Percentiles rank a stretch among this genome's conserved stretches.
Conservation (phyloP, 2,888 invertebrate genomes). For the Parochlus steinenii region DNA sequence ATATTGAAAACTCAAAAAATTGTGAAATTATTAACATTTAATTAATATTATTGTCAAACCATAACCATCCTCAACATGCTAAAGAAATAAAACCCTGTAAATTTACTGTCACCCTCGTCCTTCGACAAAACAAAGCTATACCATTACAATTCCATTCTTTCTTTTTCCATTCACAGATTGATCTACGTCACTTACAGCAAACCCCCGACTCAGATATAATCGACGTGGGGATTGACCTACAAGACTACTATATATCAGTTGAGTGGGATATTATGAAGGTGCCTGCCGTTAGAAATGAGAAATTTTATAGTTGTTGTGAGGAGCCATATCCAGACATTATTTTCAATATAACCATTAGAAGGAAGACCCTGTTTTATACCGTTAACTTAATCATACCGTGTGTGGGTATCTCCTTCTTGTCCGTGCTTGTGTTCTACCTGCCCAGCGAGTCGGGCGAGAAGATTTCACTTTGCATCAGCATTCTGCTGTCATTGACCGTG, state of each 20-base stretch:
- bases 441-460: constrained; percentile 97
- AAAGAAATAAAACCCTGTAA: too few species aligned
- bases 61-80: too few species aligned
- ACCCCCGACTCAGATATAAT: constrained; percentile 75
- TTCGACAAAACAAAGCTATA: too few species aligned
- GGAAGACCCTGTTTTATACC: constrained; percentile 94
- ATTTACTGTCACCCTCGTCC: too few species aligned
- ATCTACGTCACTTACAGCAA: constrained; percentile 74
- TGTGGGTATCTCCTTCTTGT: constrained; percentile 91
- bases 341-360: constrained; percentile 85
- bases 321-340: constrained; percentile 96
- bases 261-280: constrained; percentile 97
- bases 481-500: constrained; percentile 81
- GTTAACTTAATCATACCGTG: constrained; percentile 95
- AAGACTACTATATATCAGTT: constrained; percentile 90
- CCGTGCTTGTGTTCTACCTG: constrained; percentile 92
- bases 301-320: constrained; percentile 91
- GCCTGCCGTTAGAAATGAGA: constrained; percentile 77
- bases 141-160: too few species aligned
- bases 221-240: constrained; percentile 79
- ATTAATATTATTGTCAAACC: too few species aligned
- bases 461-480: constrained; percentile 89
- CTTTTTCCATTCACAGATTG: constrained; percentile 48
- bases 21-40: neutral
- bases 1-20: neutral